These are phyloP conservation scores for Frankliniella fusca DNA, from an alignment of 2,888 invertebrate species.

Conservation along the genomic window DNA sequence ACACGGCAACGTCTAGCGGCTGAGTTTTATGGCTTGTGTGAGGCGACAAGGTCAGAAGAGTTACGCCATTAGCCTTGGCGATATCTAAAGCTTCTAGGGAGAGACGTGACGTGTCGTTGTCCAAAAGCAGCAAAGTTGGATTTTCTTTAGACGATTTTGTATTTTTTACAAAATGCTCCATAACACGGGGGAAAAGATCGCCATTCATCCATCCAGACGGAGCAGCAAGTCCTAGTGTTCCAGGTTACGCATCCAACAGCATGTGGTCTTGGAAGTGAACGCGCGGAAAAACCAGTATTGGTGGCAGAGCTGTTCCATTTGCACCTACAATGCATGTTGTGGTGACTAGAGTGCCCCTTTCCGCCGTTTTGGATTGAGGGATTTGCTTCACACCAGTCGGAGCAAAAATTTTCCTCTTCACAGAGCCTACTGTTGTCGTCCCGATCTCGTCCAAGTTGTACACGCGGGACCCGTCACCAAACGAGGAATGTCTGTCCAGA, in stretches of 20 bases:
- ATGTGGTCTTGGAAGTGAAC: conserved; percentile 41
- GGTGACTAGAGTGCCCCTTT: conserved; percentile 45
- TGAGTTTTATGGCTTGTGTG: conserved; percentile 44
- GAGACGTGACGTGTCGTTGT: conserved; percentile 38
- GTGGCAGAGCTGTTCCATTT: conserved; percentile 41
- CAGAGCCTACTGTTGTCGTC: no score
- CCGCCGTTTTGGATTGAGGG: no score
- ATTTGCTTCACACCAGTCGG: no score
- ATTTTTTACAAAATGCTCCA: conserved; percentile 16
- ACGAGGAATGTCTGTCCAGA: no score
- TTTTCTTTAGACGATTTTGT: conserved; percentile 27
- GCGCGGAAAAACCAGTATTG: conserved; percentile 37
- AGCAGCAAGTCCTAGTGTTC: conserved; percentile 39
- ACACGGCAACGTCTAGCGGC: conserved; percentile 42
- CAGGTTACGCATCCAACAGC: conserved; percentile 42
- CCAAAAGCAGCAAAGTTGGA: conserved; percentile 35
- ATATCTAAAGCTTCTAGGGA: conserved; percentile 38
- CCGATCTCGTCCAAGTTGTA: no score
- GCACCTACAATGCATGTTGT: conserved; percentile 43
- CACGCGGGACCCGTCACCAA: no score
- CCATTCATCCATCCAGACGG: conserved; percentile 43
- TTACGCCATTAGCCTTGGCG: conserved; percentile 44
- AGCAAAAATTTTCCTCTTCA: no score
- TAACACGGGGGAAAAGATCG: conserved; percentile 39
- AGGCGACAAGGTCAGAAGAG: conserved; percentile 44